Conservation (phyloP, 1,140 invertebrate species). For the Caligus rogercresseyi region DNA sequence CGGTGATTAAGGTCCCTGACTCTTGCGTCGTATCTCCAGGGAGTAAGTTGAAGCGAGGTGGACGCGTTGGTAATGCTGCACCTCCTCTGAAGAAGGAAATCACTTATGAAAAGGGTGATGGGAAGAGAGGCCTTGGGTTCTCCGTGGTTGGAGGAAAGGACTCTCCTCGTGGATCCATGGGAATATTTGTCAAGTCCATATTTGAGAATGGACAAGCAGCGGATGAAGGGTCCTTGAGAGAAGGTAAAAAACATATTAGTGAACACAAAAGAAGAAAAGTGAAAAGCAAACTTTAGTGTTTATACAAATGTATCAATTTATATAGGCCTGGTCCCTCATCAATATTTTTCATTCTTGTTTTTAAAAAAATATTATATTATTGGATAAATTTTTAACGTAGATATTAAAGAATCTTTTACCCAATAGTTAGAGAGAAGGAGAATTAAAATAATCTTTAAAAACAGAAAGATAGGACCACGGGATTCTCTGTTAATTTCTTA, state of each 20-base stretch:
- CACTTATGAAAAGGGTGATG: slow-evolving; percentile 31
- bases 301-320: no score
- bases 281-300: background rate
- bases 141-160: slow-evolving; percentile 38
- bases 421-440: background rate
- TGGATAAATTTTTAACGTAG: no score
- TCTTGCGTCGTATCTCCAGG: background rate
- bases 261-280: background rate
- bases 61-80: background rate
- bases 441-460: background rate
- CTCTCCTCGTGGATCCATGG: slow-evolving; percentile 34
- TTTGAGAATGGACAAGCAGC: slow-evolving; percentile 36
- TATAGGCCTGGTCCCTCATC: no score
- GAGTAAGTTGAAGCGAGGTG: background rate
- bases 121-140: slow-evolving; percentile 36
- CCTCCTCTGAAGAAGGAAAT: slow-evolving; percentile 35
- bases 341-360: background rate
- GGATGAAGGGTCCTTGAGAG: slow-evolving; percentile 32
- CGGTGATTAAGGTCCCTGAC: background rate
- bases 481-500: background rate
- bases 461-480: no score
- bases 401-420: no score
- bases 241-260: slow-evolving; percentile 29
- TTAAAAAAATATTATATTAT: background rate
- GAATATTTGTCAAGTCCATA: slow-evolving; percentile 42